Evolutionary conservation across 2,888 invertebrate species (phyloP).

Genomic region (Drosophila paranaensis): DNA sequence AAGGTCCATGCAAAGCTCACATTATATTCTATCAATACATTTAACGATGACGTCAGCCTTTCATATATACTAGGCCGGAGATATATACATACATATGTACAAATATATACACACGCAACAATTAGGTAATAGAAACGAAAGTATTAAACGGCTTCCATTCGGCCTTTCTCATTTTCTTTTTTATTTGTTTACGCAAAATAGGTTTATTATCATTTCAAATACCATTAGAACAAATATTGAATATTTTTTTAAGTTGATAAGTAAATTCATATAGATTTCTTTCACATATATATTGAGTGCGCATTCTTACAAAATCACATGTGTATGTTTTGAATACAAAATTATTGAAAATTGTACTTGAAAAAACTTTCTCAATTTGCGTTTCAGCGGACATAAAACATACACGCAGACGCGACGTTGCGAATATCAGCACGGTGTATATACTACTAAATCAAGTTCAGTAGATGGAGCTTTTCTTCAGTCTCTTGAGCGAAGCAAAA

Average conservation of each 20-base stretch:
- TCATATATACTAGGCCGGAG: constrained; percentile 3
- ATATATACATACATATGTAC: background rate
- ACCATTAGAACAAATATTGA: background rate
- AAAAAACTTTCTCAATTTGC: constrained; percentile 66
- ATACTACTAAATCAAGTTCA: constrained; percentile 47
- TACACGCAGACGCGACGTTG: constrained; percentile 19
- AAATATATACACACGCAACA: background rate
- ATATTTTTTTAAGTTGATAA: background rate
- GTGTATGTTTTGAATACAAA: constrained; percentile 45
- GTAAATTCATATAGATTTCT: background rate
- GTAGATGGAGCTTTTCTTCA: constrained; percentile 28
- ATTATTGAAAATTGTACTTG: constrained; percentile 48
- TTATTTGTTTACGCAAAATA: background rate
- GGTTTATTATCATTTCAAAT: background rate
- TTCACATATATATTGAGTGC: constrained; percentile 4
- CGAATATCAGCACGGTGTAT: constrained; percentile 47
- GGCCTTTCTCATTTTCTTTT: background rate
- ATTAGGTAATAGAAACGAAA: background rate
- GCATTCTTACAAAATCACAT: constrained; percentile 34
- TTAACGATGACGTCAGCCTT: constrained; percentile 37
- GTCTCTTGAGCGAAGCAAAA: constrained; percentile 26
- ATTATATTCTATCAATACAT: constrained; percentile 1
- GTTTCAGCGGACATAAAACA: constrained; percentile 26
- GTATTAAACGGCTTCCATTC: background rate
- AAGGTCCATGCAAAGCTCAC: background rate